phyloP scores from a whole-genome alignment of 1,140 invertebrate species.

The Pinna nobilis region DNA sequence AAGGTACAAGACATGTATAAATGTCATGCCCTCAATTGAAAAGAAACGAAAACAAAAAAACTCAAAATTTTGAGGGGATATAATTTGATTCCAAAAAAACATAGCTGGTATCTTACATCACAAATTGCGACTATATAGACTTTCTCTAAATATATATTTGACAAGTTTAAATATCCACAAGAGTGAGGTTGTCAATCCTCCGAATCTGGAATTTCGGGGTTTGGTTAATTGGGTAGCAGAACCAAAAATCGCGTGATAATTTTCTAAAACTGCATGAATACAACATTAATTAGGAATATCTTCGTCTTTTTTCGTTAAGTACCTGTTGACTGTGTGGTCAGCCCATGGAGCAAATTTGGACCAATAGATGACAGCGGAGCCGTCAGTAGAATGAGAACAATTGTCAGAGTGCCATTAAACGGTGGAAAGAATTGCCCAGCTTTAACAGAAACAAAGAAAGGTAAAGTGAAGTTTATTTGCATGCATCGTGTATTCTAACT shows the following conservation, averaged over 20 bases:
- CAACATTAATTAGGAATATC: too few species aligned
- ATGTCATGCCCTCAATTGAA: neutral
- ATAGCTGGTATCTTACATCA: neutral
- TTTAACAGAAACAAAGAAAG: slow-evolving; percentile 1
- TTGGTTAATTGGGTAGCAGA: neutral
- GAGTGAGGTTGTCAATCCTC: neutral
- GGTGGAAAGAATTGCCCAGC: slow-evolving; percentile 3
- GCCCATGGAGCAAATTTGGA: neutral
- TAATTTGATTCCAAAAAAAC: neutral
- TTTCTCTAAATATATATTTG: too few species aligned
- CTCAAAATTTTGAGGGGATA: neutral
- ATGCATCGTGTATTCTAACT: too few species aligned
- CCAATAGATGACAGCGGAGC: neutral
- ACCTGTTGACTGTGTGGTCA: neutral
- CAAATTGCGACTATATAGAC: too few species aligned
- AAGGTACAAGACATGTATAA: neutral
- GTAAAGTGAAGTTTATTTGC: too few species aligned
- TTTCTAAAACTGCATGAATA: too few species aligned
- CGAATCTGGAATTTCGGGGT: neutral
- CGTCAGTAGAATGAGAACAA: neutral
- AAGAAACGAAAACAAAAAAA: neutral
- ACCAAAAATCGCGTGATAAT: neutral
- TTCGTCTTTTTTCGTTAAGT: neutral
- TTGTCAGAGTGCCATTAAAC: neutral
- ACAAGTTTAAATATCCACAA: too few species aligned